These are phyloP conservation scores for Calcarius lapponicus DNA, from an alignment of 2,797 vertebrate species.

Conservation along the genomic window DNA sequence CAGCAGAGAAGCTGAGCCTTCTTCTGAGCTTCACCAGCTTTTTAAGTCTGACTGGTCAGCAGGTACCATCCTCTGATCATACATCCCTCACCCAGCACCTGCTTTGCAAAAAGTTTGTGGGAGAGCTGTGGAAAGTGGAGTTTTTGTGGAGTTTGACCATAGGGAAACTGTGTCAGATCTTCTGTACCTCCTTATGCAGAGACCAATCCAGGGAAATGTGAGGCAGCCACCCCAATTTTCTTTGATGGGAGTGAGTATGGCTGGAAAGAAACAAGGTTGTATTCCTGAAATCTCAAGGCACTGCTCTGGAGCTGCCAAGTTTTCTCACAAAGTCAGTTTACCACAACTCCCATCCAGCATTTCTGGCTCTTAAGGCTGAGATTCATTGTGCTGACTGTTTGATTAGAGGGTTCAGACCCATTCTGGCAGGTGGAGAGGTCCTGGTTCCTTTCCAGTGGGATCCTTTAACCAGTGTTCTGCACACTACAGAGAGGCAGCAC, in stretches of 20 bases:
- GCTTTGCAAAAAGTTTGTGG: accelerated
- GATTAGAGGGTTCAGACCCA: not conserved
- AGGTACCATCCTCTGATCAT: not conserved
- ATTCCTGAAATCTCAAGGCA: not conserved
- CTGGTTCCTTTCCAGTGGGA: not conserved
- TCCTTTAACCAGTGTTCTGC: not conserved
- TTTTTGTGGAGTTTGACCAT: not conserved
- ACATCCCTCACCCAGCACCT: accelerated
- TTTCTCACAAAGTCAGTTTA: not conserved
- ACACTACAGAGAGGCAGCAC: not conserved
- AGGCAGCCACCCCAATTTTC: not conserved
- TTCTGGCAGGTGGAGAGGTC: not conserved
- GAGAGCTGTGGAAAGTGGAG: not conserved
- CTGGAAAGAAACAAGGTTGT: not conserved
- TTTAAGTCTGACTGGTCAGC: not conserved
- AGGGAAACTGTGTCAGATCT: not conserved
- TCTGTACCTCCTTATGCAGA: not conserved
- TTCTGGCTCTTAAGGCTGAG: not conserved
- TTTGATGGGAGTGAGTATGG: not conserved
- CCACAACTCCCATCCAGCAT: not conserved
- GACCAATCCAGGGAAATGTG: not conserved
- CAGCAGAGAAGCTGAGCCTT: not conserved
- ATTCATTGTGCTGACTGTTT: not conserved
- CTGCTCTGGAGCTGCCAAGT: not conserved
- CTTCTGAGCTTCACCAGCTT: not conserved